Evolutionary conservation across 92 coral and sea anemone species (phyloP).

Genomic region (Pocillopora meandrina): DNA sequence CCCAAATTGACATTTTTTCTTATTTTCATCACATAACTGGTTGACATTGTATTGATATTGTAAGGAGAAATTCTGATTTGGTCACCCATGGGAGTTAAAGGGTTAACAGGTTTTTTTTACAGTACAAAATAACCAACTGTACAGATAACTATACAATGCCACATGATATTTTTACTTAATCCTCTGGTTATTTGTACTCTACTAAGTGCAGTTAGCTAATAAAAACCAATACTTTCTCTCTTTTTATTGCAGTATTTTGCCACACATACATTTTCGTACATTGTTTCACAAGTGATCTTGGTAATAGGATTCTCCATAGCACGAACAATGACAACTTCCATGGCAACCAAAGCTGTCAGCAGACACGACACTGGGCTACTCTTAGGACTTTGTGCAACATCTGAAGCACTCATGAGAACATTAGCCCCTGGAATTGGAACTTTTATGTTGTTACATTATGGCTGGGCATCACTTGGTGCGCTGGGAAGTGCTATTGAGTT

Average conservation of each 20-base stretch:
- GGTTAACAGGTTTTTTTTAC: too few species aligned
- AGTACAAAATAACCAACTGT: too few species aligned
- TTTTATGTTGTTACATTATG: conserved; percentile 6
- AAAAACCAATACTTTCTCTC: neutral
- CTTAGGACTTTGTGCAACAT: conserved; percentile 36
- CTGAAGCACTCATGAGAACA: conserved; percentile 39
- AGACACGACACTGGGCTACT: conserved; percentile 45
- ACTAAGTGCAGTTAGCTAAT: neutral
- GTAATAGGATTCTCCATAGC: neutral
- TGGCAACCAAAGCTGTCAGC: conserved; percentile 41
- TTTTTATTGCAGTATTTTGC: conserved; percentile 4
- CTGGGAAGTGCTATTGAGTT: conserved; percentile 16
- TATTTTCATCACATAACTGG: too few species aligned
- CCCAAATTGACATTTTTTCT: too few species aligned
- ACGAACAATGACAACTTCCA: conserved; percentile 13
- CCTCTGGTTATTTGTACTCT: neutral
- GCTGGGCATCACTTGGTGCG: neutral
- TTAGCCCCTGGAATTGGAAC: conserved; percentile 49
- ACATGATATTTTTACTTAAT: neutral
- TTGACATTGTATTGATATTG: too few species aligned
- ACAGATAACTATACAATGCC: too few species aligned
- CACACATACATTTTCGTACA: neutral
- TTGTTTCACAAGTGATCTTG: neutral
- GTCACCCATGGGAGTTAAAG: too few species aligned
- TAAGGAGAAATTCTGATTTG: too few species aligned